Evolutionary conservation across 1,140 invertebrate genomes (phyloP).

Genomic region (Trichogramma pretiosum): DNA sequence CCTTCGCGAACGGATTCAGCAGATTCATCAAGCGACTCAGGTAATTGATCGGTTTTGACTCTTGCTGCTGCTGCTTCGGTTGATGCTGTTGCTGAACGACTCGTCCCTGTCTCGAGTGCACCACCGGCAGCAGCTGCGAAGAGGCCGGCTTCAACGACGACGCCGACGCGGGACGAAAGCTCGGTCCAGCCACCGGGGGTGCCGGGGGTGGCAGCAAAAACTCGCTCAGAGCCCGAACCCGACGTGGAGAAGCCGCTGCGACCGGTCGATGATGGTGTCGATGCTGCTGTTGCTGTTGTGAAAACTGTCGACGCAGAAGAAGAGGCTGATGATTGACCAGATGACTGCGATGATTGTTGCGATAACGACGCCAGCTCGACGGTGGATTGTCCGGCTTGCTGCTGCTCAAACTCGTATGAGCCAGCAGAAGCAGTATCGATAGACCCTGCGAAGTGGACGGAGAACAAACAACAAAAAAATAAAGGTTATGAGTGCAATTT

Average conservation of each 20-base stretch:
- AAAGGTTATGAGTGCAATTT: too few species aligned
- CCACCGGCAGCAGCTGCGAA: background rate
- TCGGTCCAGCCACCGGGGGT: conserved; percentile 14
- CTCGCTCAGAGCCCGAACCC: conserved; percentile 28
- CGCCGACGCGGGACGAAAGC: conserved; percentile 3
- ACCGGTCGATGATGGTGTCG: background rate
- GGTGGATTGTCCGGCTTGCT: too few species aligned
- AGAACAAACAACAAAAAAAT: too few species aligned
- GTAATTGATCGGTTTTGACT: conserved; percentile 31
- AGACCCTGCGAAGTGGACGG: conserved; percentile 31
- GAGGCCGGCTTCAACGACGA: background rate
- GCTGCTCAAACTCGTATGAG: conserved; percentile 17
- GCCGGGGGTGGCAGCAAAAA: conserved; percentile 34
- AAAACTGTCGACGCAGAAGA: too few species aligned
- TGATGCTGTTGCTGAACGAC: background rate
- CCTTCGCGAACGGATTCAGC: conserved; percentile 32
- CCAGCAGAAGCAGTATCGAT: conserved; percentile 30
- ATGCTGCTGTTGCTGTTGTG: conserved; percentile 5
- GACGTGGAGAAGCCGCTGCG: conserved; percentile 14
- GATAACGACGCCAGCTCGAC: too few species aligned
- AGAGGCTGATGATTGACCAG: too few species aligned
- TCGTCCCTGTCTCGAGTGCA: background rate
- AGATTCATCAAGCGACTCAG: conserved; percentile 32
- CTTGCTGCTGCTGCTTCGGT: conserved; percentile 17
- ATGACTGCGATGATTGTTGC: too few species aligned